phyloP scores from a whole-genome alignment of 1,140 invertebrate species.

The Drosophila triauraria region DNA sequence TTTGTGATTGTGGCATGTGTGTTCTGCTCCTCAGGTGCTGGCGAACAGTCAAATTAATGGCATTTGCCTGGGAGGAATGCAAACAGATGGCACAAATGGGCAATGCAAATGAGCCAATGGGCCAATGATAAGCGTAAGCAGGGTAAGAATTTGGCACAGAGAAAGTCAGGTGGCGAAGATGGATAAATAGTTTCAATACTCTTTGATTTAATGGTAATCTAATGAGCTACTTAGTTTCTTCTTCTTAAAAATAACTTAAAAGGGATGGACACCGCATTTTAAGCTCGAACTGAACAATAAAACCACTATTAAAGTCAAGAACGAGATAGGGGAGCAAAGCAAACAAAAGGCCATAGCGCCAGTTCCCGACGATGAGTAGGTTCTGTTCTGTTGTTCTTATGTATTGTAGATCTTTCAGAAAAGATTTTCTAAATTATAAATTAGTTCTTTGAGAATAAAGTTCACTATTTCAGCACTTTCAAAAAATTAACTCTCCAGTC shows the following conservation, averaged over 20 bases:
- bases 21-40: constrained; percentile 20
- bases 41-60: constrained; percentile 19
- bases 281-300: too few species aligned
- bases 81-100: constrained; percentile 24
- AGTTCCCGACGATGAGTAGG: too few species aligned
- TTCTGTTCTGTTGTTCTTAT: too few species aligned
- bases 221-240: not conserved
- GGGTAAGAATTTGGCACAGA: constrained; percentile 8
- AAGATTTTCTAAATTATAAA: not conserved
- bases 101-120: constrained; percentile 21
- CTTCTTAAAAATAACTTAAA: not conserved
- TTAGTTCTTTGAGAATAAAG: not conserved
- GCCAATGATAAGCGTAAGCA: constrained; percentile 18
- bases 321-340: too few species aligned
- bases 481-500: constrained; percentile 15
- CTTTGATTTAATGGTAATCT: not conserved
- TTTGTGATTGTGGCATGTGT: constrained; percentile 16
- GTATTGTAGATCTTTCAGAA: too few species aligned
- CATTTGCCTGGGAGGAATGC: constrained; percentile 23
- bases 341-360: too few species aligned
- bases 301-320: too few species aligned
- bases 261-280: not conserved
- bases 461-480: not conserved
- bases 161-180: constrained; percentile 15
- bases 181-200: not conserved